These are phyloP conservation scores for Gymnosoma rotundatum DNA, from an alignment of 2,888 invertebrate species.

Conservation along the genomic window DNA sequence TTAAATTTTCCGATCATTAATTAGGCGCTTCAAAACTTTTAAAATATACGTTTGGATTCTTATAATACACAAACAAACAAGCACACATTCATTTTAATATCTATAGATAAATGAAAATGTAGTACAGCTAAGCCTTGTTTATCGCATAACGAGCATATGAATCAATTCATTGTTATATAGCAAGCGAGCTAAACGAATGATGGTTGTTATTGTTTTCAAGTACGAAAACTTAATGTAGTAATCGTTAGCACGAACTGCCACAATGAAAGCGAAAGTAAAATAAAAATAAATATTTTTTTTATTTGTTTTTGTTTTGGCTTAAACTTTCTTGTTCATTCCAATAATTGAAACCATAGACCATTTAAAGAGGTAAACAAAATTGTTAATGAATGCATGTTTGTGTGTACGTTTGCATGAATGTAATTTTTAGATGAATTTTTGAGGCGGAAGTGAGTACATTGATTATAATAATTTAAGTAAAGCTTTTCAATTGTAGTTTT, in stretches of 20 bases:
- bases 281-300: constrained; percentile 8
- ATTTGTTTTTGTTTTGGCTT: constrained; percentile 21
- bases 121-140: background rate
- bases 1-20: too few species aligned
- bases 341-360: constrained; percentile 4
- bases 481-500: constrained; percentile 28
- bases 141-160: background rate
- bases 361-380: background rate
- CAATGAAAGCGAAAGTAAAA: constrained; percentile 63
- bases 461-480: constrained; percentile 41
- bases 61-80: too few species aligned
- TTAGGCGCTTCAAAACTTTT: too few species aligned
- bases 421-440: background rate
- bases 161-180: background rate
- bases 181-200: background rate
- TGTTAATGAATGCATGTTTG: background rate
- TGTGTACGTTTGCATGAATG: background rate
- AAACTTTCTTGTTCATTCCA: constrained; percentile 17
- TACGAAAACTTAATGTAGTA: constrained; percentile 29
- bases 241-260: constrained; percentile 36
- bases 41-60: too few species aligned
- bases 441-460: constrained; percentile 41
- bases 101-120: background rate
- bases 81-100: too few species aligned
- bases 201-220: background rate